These are phyloP conservation scores for Wasmannia auropunctata DNA, from an alignment of 1,140 invertebrate species.

Conservation along the genomic window DNA sequence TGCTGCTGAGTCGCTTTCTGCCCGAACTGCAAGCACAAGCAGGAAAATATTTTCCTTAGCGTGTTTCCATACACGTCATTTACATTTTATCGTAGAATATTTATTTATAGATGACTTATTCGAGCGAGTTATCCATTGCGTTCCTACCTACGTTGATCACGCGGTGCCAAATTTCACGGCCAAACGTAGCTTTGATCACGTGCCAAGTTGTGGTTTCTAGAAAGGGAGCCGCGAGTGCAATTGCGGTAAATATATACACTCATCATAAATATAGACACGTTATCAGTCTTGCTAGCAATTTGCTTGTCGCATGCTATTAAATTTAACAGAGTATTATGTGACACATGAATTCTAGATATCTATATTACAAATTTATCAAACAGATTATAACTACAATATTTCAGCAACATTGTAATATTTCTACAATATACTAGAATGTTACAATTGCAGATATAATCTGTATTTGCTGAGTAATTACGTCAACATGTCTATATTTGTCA, in stretches of 20 bases:
- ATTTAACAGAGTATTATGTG: neutral
- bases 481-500: too few relatives aligned
- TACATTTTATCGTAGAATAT: neutral
- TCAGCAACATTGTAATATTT: neutral
- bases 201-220: conserved; percentile 11
- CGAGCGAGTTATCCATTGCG: conserved; percentile 5
- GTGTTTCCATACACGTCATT: neutral
- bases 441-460: too few relatives aligned
- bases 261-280: neutral
- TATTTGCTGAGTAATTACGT: too few relatives aligned
- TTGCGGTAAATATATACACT: neutral
- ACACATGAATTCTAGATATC: neutral
- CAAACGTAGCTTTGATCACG: neutral
- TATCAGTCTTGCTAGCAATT: neutral
- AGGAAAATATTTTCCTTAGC: conserved; percentile 16
- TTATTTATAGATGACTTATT: conserved; percentile 30
- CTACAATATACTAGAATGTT: too few relatives aligned
- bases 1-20: conserved; percentile 91
- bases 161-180: conserved; percentile 21
- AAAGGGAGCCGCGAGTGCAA: neutral
- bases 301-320: neutral
- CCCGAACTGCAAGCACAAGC: conserved; percentile 87
- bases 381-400: neutral
- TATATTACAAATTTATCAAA: conserved; percentile 2
- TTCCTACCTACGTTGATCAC: neutral